Conservation (phyloP, 2,797 vertebrate genomes). For the Spea hammondii region DNA sequence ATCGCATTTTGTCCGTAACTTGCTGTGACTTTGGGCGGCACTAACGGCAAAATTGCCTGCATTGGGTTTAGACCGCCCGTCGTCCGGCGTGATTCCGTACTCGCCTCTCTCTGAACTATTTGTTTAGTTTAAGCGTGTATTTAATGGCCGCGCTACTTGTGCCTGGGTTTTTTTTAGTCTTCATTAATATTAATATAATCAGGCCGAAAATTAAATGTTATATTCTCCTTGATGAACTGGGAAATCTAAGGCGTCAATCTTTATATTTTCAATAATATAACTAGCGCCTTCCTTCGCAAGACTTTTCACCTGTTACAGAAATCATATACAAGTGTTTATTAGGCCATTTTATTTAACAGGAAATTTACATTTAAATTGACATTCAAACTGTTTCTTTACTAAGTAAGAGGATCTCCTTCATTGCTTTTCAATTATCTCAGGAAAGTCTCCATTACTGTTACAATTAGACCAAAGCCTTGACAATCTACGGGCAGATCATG, state of each 20-base stretch:
- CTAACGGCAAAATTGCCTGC: too few species aligned
- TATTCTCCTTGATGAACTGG: neutral
- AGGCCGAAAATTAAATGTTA: neutral
- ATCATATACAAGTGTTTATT: neutral
- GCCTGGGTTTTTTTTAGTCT: too few species aligned
- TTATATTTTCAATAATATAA: neutral
- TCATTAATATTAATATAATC: neutral
- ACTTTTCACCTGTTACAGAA: neutral
- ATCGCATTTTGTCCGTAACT: too few species aligned
- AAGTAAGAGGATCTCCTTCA: conserved; percentile 14
- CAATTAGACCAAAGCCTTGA: neutral
- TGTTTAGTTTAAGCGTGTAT: too few species aligned
- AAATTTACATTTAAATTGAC: conserved; percentile 9
- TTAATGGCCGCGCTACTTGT: too few species aligned
- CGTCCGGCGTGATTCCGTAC: too few species aligned
- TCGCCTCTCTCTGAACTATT: too few species aligned
- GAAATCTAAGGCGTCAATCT: neutral
- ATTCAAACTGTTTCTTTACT: conserved; percentile 6
- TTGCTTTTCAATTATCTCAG: conserved; percentile 21
- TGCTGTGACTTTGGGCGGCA: too few species aligned
- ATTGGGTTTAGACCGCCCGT: too few species aligned
- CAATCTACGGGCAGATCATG: neutral
- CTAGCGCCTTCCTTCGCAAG: neutral
- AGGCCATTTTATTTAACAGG: conserved; percentile 1
- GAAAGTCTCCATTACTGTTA: neutral